Base-by-base conservation (phyloP, 2,888 invertebrate species). In the Microchrysa polita region DNA sequence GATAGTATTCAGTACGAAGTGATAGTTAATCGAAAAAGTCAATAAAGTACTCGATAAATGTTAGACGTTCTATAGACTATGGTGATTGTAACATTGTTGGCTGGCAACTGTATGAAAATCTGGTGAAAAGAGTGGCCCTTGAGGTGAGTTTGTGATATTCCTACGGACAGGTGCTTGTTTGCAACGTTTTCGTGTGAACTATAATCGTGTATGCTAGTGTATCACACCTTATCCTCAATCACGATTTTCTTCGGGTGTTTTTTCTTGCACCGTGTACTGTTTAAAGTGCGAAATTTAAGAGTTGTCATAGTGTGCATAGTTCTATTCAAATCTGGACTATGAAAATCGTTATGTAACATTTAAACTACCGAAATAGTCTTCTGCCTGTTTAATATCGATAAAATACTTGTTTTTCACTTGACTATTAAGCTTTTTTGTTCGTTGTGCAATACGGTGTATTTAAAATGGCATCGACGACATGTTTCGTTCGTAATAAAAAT, bases 341-440 rank as follows among this genome's bases (percentile, higher is more conserved):
- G 40, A 55, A 53, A 60, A 61, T 22, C 5, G 57, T 69, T 69
- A 69, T 69, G 57, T 69, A 69, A 69, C 57, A 10, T 9, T 48
- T 44, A 65, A 57, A 52, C 16, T 20, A 14, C n/a, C 27, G 40
- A 40, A 69, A 53, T 67, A 55, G 40, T 57, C 69, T 69, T 18
- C n/a, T 34, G 57, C 16, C 20, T 55, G 40, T 34, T 10, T 55
- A 55, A 52, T 57, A 69, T 69, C 69, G 57, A 69, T 69, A 69
- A 69, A 69, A 69, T 57, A 69, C 34, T 57, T 69, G 55, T 40
- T 63, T 27, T 55, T 9, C n/a, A 18, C 14, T 55, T 53, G 34
- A 34, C 16, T 34, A 53, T 34, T 7, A 27, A 53, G 67, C 22
- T 16, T 42, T 63, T 42, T 10, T 34, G 23, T n/a, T 22, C 27